These are phyloP conservation scores for Emydoidea blandingii DNA, from an alignment of 2,797 vertebrate species.

Conservation along the genomic window DNA sequence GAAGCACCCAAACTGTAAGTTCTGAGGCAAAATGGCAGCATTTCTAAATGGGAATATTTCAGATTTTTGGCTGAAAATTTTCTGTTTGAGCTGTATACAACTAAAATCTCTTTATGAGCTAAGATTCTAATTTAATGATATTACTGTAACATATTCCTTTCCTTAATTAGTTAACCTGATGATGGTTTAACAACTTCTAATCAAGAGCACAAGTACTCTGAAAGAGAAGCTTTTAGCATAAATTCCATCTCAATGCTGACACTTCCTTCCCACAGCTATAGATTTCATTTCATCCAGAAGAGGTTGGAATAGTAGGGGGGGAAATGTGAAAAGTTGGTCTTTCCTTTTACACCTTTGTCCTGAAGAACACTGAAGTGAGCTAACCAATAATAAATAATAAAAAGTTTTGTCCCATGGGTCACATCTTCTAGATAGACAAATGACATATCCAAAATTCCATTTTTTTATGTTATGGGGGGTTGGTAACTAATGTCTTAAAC, in stretches of 20 bases:
- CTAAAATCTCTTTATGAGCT: background rate
- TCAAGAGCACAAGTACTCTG: background rate
- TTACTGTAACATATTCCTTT: background rate
- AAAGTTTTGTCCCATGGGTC: background rate
- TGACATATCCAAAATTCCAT: background rate
- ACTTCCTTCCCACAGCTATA: accelerated
- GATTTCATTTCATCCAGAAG: background rate
- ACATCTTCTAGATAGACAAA: background rate
- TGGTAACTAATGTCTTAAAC: background rate
- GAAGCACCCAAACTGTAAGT: background rate
- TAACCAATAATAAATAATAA: background rate
- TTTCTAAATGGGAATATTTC: background rate
- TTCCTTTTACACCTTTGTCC: background rate
- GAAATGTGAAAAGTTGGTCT: background rate
- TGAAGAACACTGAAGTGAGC: background rate
- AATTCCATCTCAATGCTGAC: background rate
- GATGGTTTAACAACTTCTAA: background rate
- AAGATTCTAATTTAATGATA: background rate
- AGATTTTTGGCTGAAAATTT: background rate
- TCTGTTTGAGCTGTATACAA: background rate
- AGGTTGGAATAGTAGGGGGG: background rate
- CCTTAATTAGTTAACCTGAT: background rate
- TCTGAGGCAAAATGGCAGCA: background rate
- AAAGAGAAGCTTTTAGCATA: background rate
- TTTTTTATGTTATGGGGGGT: background rate